A percentile compares a stretch with the other conserved stretches of the same genome.
These are phyloP conservation scores for Buceros bicornis DNA, from an alignment of 2,797 vertebrate species.

Conservation along the genomic window DNA sequence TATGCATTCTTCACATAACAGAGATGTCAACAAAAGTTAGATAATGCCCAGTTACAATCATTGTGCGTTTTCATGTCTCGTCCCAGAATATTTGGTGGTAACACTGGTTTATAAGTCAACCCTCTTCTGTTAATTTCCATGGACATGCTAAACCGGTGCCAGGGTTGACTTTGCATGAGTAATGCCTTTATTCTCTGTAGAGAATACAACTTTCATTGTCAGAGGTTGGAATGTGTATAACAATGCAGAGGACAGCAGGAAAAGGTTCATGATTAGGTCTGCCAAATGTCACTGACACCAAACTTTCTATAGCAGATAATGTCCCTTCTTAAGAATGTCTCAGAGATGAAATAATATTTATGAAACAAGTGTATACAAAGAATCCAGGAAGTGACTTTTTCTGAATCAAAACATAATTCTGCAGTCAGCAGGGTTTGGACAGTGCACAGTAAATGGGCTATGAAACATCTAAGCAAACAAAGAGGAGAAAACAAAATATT, in stretches of 20 bases:
- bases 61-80: background rate
- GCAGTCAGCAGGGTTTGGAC: background rate
- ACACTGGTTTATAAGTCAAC: background rate
- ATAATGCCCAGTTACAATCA: background rate
- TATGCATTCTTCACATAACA: background rate
- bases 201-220: background rate
- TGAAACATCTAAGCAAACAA: constrained; percentile 12
- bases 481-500: constrained; percentile 13
- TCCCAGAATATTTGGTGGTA: background rate
- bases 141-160: background rate
- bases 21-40: background rate
- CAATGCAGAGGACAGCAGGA: background rate
- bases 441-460: background rate
- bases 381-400: background rate
- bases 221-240: background rate
- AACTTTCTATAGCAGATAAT: background rate
- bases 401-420: background rate
- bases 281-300: background rate
- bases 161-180: background rate
- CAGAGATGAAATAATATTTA: background rate
- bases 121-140: background rate
- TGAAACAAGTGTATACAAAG: background rate
- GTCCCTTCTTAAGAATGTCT: background rate
- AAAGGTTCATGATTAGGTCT: background rate
- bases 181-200: background rate